Conservation (phyloP, 2,888 invertebrate species). For the Drosophila antonietae region DNA sequence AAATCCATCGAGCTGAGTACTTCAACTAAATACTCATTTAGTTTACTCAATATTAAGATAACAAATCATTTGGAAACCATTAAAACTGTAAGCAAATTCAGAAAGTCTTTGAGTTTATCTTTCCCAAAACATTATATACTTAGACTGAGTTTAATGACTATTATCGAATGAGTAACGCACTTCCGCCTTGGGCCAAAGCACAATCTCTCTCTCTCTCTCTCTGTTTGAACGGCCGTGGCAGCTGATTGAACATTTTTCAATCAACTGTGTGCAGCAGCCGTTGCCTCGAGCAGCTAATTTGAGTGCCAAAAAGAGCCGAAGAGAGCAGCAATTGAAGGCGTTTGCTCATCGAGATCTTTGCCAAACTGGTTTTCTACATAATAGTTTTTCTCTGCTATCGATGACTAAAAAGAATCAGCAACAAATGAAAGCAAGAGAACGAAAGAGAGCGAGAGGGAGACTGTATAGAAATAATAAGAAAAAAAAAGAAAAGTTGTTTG, state of each 20-base stretch:
- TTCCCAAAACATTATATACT: not conserved
- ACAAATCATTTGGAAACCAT: not conserved
- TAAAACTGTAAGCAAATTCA: not conserved
- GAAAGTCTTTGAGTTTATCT: not conserved
- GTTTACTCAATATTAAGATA: not conserved
- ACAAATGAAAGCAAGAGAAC: slow-evolving; percentile 31
- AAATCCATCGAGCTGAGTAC: not conserved
- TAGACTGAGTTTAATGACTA: not conserved
- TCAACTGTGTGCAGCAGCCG: slow-evolving; percentile 45
- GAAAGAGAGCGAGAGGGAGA: slow-evolving; percentile 6
- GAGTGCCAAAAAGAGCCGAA: slow-evolving; percentile 2
- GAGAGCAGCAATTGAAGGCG: slow-evolving; percentile 15
- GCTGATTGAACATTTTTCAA: slow-evolving; percentile 58
- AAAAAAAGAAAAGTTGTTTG: slow-evolving; percentile 73
- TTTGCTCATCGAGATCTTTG: slow-evolving; percentile 14
- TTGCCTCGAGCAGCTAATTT: slow-evolving; percentile 46
- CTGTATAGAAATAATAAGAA: slow-evolving; percentile 22
- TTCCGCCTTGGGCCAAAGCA: not conserved
- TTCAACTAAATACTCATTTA: not conserved
- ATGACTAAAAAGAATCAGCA: slow-evolving; percentile 37
- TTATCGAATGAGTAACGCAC: not conserved
- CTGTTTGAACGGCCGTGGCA: slow-evolving; percentile 3
- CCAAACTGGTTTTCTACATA: slow-evolving; percentile 43
- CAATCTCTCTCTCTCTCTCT: not conserved
- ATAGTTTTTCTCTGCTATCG: slow-evolving; percentile 50